These are phyloP conservation scores for Pseudorhiza aurosa DNA, from an alignment of 30 jellyfish, hydroid and myxozoan genomes.

Conservation along the genomic window DNA sequence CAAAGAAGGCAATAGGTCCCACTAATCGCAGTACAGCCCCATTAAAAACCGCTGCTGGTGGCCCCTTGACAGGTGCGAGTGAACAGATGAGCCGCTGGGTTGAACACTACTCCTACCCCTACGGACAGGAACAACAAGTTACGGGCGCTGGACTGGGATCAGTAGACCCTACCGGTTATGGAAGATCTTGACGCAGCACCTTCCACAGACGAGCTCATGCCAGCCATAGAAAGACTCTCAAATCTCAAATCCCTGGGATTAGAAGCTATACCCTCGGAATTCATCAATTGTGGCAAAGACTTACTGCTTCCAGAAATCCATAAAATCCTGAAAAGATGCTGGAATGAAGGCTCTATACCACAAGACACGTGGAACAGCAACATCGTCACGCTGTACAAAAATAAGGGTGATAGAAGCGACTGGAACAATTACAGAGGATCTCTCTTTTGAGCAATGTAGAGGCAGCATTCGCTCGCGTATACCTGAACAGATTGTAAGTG, in stretches of 20 bases:
- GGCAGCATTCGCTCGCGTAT: neutral
- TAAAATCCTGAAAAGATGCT: neutral
- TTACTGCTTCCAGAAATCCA: neutral
- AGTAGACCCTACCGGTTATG: neutral
- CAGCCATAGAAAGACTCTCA: neutral
- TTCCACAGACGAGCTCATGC: neutral
- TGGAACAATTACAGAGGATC: conserved; percentile 36
- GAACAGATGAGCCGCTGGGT: neutral
- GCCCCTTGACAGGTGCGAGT: neutral
- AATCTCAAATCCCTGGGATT: conserved; percentile 11
- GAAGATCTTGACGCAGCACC: neutral
- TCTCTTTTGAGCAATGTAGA: conserved; percentile 33
- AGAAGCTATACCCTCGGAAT: conserved; percentile 12
- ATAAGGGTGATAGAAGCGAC: conserved; percentile 29
- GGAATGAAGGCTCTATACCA: conserved; percentile 8
- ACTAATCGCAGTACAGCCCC: neutral
- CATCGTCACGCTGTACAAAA: neutral
- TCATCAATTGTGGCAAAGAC: neutral
- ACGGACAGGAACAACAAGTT: neutral
- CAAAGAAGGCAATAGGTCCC: neutral
- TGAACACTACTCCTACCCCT: neutral
- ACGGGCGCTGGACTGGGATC: neutral
- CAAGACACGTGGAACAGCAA: conserved; percentile 31
- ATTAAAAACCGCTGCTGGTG: neutral
- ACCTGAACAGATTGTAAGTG: neutral